Base-by-base conservation (phyloP, 2,797 vertebrate genomes). In the Sebastes iracundus region DNA sequence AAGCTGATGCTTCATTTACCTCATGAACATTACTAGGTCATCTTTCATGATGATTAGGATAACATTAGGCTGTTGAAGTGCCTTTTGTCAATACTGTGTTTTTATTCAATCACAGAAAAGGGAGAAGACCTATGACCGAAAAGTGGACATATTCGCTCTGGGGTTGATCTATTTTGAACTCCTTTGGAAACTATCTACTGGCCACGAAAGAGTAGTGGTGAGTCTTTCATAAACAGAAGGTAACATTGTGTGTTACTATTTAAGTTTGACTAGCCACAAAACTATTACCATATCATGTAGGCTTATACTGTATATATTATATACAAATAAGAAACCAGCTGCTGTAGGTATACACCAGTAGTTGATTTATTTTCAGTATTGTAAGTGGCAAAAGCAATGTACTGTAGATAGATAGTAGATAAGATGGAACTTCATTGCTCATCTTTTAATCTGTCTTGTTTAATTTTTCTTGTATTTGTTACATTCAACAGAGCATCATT, bases 121-220 rank as follows among this genome's bases (percentile, higher is more conserved):
- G 7, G 2, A 53, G 13, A 25, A 0, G 1, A 42, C 42, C 3
- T 93, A 93, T 23, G 73, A 90, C 85, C 74, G 22, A 12, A 95
- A 95, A 81, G 96, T 96, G 88, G 96, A 96, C 82, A 94, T 96
- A 32, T 96, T 93, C 77, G 72, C 96, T 63, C 42, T 95, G 82
- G 96, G 96, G 25, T 77, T 96, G 84, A 94, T 95, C 70, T 95
- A 83, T 74, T 94, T 95, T 64, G 94, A 95, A 78, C 89, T 96
- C 11, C 71, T 96, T 33, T 94, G 93, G 92, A 90, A 77, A 12
- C 0, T 92, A 1, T 27, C 10, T 3, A 79, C 89, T 11, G 0
- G 0, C 0, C 16, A 0, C 0, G 95, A 96, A 88, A 94, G 13
- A 87, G 0, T 0, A 6, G 0, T 1, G 25, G 94, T 95, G 68